Base-by-base conservation (phyloP, 2,888 invertebrate genomes). In the Sympetrum striolatum region DNA sequence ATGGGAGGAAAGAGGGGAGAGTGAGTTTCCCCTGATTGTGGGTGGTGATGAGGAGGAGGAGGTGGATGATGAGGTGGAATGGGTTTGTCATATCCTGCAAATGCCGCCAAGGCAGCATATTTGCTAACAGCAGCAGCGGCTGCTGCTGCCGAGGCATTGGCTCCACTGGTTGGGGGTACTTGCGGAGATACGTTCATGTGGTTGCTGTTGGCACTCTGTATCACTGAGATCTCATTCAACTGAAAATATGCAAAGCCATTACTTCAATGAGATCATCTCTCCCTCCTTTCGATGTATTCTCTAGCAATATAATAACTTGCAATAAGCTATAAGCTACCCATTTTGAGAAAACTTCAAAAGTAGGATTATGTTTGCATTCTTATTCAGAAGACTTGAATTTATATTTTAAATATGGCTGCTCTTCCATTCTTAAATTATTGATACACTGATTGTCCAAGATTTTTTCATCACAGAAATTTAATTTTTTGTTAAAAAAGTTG, bases 151-250 rank as follows among this genome's bases (percentile, higher is more conserved):
- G 97, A 96, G 81, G 97, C 96, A 94, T 97, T 97, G 93, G 97
- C 92, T 39, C 92, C 91, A 90, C 91, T 91, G 94, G 93, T 94
- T 95, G 92, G 93, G 93, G 91, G 91, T 81, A 96, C 95, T 60
- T 86, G 86, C n/a, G 86, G 86, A 22, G 86, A 60, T 48, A 96
- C 95, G 92, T 96, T 97, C 91, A 91, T 91, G 91, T 92, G 92
- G 93, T 96, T 96, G 92, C 96, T 96, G 93, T 96, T 96, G 73
- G 92, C 93, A 90, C 92, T 92, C 93, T 96, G 97, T 93, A 97
- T 96, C 92, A 96, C 96, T 92, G 96, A 96, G 94, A 97, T 97
- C 94, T 97, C 97, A 95, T 96, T 97, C 94, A 97, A 95, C 97
- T 97, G 95, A 92, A 94, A 94, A 91, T 44, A 92, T 60, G 22